A percentile compares a stretch with the other conserved stretches of the same genome.
Conservation (phyloP, 2,113 vertebrate species). For the Mustela lutreola region DNA sequence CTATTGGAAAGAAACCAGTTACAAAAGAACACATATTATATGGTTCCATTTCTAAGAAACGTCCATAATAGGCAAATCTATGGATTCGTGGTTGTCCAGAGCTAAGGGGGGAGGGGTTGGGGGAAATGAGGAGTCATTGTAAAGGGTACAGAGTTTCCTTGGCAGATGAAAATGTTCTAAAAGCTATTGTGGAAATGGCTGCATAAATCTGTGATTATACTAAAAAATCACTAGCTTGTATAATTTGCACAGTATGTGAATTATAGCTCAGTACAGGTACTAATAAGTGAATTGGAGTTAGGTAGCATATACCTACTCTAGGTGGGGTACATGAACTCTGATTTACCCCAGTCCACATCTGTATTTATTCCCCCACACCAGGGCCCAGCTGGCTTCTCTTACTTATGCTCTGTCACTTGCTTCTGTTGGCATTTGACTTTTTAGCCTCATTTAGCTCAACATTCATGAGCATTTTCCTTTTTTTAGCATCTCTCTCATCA, state of each 20-base stretch:
- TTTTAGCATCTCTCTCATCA: neutral
- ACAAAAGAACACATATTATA: neutral
- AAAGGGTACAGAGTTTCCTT: neutral
- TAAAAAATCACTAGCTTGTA: neutral
- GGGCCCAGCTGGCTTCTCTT: neutral
- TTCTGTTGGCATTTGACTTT: neutral
- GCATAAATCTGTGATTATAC: neutral
- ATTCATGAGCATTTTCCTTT: neutral
- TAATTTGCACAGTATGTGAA: neutral
- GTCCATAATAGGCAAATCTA: neutral
- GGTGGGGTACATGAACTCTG: neutral
- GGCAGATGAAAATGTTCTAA: neutral
- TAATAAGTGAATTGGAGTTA: neutral
- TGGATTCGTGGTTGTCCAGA: neutral
- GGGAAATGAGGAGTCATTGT: neutral
- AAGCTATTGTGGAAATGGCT: neutral
- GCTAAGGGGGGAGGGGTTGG: neutral
- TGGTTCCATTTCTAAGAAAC: neutral
- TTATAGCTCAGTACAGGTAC: neutral
- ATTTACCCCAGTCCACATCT: neutral
- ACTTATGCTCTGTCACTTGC: neutral
- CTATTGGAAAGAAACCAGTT: neutral
- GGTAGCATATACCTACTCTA: neutral
- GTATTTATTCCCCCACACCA: neutral
- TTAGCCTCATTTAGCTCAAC: neutral